A percentile compares a stretch with the other conserved stretches of the same genome.
Evolutionary conservation across 64 coral and sea anemone species (phyloP).

Genomic region (Stylophora pistillata): DNA sequence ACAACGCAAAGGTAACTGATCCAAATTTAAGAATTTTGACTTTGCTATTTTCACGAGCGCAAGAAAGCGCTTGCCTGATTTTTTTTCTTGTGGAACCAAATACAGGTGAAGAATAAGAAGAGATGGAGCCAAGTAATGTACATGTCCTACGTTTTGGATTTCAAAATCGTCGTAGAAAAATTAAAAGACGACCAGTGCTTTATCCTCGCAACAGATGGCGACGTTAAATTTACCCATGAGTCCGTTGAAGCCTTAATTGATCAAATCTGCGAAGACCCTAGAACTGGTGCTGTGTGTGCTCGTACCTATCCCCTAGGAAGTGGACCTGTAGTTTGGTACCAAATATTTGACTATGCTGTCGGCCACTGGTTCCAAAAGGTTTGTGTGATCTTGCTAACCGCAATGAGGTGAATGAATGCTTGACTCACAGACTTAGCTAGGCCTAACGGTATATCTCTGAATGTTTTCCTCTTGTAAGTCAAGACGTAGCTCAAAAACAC

Average conservation of each 20-base stretch:
- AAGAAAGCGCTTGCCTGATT: no score
- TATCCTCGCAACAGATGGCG: conserved; percentile 85
- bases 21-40: no score
- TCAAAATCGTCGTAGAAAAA: background rate
- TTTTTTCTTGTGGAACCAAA: background rate
- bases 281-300: conserved; percentile 71
- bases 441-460: no score
- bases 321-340: conserved; percentile 94
- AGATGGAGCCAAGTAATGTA: conserved; percentile 98
- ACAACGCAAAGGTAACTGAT: conserved; percentile 77
- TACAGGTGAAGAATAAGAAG: conserved; percentile 91
- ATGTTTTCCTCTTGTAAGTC: no score
- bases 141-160: conserved; percentile 93
- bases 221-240: conserved; percentile 87
- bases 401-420: background rate
- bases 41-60: no score
- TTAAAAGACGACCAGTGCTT: conserved; percentile 66
- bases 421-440: no score
- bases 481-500: no score
- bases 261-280: conserved; percentile 72
- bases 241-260: conserved; percentile 88
- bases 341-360: conserved; percentile 94
- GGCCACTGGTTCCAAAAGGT: conserved; percentile 98
- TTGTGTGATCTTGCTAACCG: background rate
- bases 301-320: conserved; percentile 77